Conservation (phyloP, 2,797 vertebrate species). For the Muscicapa striata region DNA sequence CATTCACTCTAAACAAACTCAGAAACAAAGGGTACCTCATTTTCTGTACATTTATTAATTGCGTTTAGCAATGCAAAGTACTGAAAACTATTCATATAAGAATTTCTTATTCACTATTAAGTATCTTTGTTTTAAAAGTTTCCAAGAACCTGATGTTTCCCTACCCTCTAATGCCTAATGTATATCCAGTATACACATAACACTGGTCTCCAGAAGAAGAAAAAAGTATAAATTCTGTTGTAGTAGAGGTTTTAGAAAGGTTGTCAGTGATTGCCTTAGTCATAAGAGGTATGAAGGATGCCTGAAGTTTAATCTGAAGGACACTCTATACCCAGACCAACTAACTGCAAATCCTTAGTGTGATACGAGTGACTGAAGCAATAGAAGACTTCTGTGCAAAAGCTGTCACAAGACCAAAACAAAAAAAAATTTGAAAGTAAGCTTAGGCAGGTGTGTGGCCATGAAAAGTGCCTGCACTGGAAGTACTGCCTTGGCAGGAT, state of each 20-base stretch:
- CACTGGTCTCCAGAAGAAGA: background rate
- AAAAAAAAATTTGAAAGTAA: background rate
- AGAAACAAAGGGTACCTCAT: background rate
- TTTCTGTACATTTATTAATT: background rate
- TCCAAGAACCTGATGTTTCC: background rate
- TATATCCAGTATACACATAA: rapidly evolving
- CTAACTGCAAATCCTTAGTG: background rate
- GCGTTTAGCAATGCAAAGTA: background rate
- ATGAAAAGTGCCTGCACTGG: background rate
- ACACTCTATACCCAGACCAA: background rate
- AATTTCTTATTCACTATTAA: background rate
- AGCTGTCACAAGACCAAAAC: background rate
- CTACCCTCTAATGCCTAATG: background rate
- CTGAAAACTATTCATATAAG: background rate
- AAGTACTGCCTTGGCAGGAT: background rate
- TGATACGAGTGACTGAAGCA: rapidly evolving
- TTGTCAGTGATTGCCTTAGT: background rate
- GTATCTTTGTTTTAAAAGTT: background rate
- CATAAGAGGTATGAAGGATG: background rate
- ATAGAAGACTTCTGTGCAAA: background rate
- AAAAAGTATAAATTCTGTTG: background rate
- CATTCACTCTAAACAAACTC: background rate
- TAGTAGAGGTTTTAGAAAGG: background rate
- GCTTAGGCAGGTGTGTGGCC: background rate
- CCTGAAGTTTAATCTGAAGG: background rate